Conservation (phyloP, 2,113 vertebrate genomes). For the Puffinus mauretanicus region DNA sequence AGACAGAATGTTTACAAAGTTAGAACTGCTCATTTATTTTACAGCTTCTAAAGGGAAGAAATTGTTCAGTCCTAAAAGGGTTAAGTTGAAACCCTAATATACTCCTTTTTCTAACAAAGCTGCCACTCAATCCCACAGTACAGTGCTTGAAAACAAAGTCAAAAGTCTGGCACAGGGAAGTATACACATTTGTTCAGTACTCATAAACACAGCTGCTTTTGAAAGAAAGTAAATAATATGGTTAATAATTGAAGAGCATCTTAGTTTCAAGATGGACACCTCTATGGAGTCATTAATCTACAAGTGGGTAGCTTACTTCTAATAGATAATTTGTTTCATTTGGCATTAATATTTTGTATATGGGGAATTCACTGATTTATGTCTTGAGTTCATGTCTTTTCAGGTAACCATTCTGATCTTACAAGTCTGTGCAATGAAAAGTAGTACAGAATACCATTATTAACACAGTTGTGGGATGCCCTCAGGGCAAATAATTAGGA, state of each 20-base stretch:
- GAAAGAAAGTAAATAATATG: slow-evolving; percentile 75
- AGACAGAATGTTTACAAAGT: slow-evolving; percentile 53
- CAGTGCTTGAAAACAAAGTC: slow-evolving; percentile 88
- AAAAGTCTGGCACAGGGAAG: slow-evolving; percentile 89
- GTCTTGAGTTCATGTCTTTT: slow-evolving; percentile 1
- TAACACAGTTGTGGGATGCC: neutral
- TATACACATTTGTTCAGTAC: slow-evolving; percentile 90
- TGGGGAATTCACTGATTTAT: neutral
- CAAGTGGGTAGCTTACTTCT: slow-evolving; percentile 27
- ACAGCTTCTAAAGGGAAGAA: slow-evolving; percentile 58
- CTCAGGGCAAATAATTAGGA: slow-evolving; percentile 29
- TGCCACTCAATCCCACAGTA: slow-evolving; percentile 86
- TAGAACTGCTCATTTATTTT: slow-evolving; percentile 40
- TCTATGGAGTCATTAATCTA: slow-evolving; percentile 58
- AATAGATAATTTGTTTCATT: neutral
- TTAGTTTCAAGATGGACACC: slow-evolving; percentile 48
- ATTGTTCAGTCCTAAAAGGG: slow-evolving; percentile 76
- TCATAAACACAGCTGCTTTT: slow-evolving; percentile 88
- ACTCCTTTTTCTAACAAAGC: slow-evolving; percentile 80
- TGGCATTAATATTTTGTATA: neutral
- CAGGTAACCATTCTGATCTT: slow-evolving; percentile 28
- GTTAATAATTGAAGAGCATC: slow-evolving; percentile 66
- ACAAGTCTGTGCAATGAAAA: slow-evolving; percentile 4
- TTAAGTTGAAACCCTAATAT: slow-evolving; percentile 75
- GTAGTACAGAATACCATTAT: neutral